These are phyloP conservation scores for Andrena camellia DNA, from an alignment of 2,888 invertebrate genomes.

Conservation along the genomic window DNA sequence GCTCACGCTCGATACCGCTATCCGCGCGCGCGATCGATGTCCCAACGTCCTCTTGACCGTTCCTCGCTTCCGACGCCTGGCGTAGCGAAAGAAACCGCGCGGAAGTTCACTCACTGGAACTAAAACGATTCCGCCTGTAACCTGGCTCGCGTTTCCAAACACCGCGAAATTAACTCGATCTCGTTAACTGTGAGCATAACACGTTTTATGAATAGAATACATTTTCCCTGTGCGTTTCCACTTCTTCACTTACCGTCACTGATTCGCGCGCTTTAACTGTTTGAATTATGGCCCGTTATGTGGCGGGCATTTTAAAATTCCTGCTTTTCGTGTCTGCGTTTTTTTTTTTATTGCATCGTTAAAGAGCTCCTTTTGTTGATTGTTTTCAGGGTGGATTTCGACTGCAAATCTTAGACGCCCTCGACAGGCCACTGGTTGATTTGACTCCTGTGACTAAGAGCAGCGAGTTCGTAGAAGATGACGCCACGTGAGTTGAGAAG, in stretches of 20 bases:
- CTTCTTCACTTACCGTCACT: not conserved
- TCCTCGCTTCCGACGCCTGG: slow-evolving; percentile 42
- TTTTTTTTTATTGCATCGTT: not conserved
- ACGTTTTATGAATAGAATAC: not conserved
- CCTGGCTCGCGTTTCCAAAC: slow-evolving; percentile 18
- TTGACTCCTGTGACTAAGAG: slow-evolving; percentile 93
- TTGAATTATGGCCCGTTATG: not conserved
- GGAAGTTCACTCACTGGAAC: slow-evolving; percentile 45
- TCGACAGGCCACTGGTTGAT: slow-evolving; percentile 94
- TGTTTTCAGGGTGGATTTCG: slow-evolving; percentile 94
- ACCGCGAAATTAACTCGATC: not conserved
- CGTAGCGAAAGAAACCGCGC: slow-evolving; percentile 37
- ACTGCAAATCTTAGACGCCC: slow-evolving; percentile 93
- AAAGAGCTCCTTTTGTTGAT: not conserved
- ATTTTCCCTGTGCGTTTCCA: not conserved
- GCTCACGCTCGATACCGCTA: slow-evolving; percentile 39
- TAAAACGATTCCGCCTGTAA: slow-evolving; percentile 29
- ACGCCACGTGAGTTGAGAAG: slow-evolving; percentile 92
- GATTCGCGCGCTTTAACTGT: not conserved
- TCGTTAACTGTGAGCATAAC: not conserved
- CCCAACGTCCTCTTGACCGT: slow-evolving; percentile 52
- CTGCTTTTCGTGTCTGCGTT: not conserved
- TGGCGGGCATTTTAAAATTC: not conserved
- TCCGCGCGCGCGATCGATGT: slow-evolving; percentile 45
- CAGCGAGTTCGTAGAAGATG: slow-evolving; percentile 92